Base-by-base conservation (phyloP, 2,888 invertebrate species). In the Teinopalpus imperialis region DNA sequence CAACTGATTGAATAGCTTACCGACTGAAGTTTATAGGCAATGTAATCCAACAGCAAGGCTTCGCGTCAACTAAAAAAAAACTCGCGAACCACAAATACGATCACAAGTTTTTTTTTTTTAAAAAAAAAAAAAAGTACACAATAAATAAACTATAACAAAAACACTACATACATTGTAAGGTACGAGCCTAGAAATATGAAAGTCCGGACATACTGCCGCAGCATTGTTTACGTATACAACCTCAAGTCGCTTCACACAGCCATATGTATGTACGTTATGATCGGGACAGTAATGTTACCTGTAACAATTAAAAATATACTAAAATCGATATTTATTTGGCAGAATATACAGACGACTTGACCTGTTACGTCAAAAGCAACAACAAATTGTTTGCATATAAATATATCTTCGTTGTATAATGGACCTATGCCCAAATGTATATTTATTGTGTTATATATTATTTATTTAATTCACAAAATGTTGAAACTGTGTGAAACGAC, bases 101-200 rank as follows among this genome's bases (percentile, higher is more conserved):
- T 39, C 37, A 24, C 43, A 14, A 16, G n/a, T 1, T 5, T 5
- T 27, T 27, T 20, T 30, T n/a, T 14, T 30, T 12, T 26, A 9
- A 29, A 13, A 5, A 14, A 30, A 20, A 39, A 34, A 27, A 34
- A 45, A 34, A 27, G 29, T 45, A 45, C 45, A 34, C 32, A 45
- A 45, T 45, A 45, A 39, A 45, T 45, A 45, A 21, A 34, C 21
- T 31, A 32, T 39, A 45, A 45, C 45, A 45, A 32, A 43, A 44
- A 44, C 48, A 57, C 53, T 61, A 61, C 54, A 53, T 61, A 62
- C 58, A 60, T 43, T 50, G 52, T 60, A 65, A 66, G 66, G 68
- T 65, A 61, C 62, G 57, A 49, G 63, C 69, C 63, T 36, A 23
- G 43, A 43, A 43, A 43, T 36, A 10, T n/a, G n/a, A n/a, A 43